Evolutionary conservation across 2,113 vertebrate genomes (phyloP).

Genomic region (Leptosomus discolor): DNA sequence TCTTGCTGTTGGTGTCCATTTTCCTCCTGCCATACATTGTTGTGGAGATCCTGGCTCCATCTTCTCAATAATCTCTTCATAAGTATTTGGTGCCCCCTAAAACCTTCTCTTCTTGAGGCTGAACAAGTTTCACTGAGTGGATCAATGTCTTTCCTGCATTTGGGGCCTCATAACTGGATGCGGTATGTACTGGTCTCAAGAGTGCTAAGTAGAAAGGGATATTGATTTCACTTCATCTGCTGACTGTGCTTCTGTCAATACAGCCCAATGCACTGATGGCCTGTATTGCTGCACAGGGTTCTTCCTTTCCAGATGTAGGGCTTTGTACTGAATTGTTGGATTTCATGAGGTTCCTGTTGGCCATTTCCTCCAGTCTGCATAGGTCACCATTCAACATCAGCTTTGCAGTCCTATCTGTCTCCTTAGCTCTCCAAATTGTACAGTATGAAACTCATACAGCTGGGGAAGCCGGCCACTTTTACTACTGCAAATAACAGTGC

Average conservation of each 20-base stretch:
- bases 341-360: background rate
- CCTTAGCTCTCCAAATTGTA: background rate
- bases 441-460: background rate
- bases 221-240: background rate
- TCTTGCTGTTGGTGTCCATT: background rate
- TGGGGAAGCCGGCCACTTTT: background rate
- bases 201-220: background rate
- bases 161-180: background rate
- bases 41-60: background rate
- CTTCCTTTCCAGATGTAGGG: background rate
- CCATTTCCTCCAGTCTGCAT: background rate
- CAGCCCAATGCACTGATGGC: background rate
- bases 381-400: background rate
- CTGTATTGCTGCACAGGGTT: background rate
- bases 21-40: background rate
- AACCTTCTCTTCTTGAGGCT: background rate
- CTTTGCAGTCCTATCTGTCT: background rate
- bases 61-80: background rate
- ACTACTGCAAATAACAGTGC: background rate
- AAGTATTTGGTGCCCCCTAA: rapidly evolving
- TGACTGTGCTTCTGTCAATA: background rate
- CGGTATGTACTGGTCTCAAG: background rate
- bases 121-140: background rate
- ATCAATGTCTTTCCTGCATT: background rate
- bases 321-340: background rate